Percentiles rank a stretch among this genome's conserved stretches.
These are phyloP conservation scores for Pinna nobilis DNA, from an alignment of 1,140 invertebrate species.

Conservation along the genomic window DNA sequence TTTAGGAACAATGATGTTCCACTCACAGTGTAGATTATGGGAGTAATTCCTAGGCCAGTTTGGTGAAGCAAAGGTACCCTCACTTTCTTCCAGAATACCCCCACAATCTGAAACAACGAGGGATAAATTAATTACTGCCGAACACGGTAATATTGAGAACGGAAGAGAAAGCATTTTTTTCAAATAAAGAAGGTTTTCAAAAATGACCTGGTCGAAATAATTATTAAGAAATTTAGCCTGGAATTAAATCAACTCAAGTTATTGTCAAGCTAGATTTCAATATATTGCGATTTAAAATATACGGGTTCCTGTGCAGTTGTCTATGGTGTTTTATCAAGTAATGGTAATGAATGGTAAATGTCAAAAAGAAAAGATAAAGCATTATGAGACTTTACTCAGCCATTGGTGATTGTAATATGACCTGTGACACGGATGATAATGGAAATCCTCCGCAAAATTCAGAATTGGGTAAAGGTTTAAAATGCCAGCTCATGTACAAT, in stretches of 20 bases:
- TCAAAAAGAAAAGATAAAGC: background rate
- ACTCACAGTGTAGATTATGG: constrained; percentile 65
- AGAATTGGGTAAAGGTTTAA: no score
- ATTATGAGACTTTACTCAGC: no score
- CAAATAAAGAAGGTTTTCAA: no score
- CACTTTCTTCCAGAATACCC: constrained; percentile 40
- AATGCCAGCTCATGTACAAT: no score
- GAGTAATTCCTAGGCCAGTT: constrained; percentile 66
- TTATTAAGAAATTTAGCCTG: background rate
- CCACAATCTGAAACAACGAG: constrained; percentile 59
- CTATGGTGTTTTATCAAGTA: no score
- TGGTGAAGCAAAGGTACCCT: constrained; percentile 61
- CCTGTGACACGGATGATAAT: no score
- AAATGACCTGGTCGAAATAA: background rate
- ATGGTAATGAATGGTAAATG: background rate
- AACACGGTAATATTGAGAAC: background rate
- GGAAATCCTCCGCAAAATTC: no score
- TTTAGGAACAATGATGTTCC: constrained; percentile 57
- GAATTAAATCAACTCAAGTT: background rate
- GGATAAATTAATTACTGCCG: background rate
- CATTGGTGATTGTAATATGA: no score
- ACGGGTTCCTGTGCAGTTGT: no score
- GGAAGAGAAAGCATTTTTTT: no score
- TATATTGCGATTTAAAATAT: no score
- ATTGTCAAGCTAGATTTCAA: background rate